Evolutionary conservation across 2,113 vertebrate genomes (phyloP).

Genomic region (Centropus bengalensis): DNA sequence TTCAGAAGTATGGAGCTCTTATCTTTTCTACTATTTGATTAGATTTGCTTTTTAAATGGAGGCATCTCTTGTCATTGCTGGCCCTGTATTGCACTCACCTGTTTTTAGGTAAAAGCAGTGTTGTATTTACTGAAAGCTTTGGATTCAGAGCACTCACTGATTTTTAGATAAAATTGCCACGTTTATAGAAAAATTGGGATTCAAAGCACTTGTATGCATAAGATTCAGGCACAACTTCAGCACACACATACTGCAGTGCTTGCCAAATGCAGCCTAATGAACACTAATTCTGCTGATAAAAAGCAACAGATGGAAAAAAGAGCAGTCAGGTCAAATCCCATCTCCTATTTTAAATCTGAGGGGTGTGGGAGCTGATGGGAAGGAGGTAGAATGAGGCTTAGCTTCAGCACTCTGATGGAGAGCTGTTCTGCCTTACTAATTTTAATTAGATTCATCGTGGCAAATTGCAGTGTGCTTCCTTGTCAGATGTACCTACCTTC

Average conservation of each 20-base stretch:
- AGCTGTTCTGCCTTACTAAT: background rate
- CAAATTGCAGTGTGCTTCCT: background rate
- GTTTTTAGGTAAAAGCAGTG: background rate
- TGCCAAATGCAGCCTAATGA: background rate
- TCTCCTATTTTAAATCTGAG: background rate
- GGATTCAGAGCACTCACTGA: background rate
- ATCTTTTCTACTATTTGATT: background rate
- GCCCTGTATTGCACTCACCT: background rate
- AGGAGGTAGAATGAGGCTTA: background rate
- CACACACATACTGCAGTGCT: background rate
- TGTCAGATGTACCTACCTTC: background rate
- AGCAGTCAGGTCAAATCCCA: background rate
- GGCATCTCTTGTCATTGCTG: background rate
- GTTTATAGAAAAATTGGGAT: background rate
- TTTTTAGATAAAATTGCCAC: background rate
- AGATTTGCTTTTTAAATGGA: background rate
- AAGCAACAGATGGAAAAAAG: slow-evolving; percentile 6
- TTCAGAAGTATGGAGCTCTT: slow-evolving; percentile 33
- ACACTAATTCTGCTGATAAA: slow-evolving; percentile 18
- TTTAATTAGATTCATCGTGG: background rate
- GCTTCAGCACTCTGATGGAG: background rate
- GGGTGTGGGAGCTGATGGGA: background rate
- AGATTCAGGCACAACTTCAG: background rate
- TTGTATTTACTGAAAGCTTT: background rate
- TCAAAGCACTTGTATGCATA: background rate